Percentiles rank a stretch among this genome's conserved stretches.
phyloP scores from a whole-genome alignment of 2,113 vertebrate genomes.

The Brienomyrus longianalis region DNA sequence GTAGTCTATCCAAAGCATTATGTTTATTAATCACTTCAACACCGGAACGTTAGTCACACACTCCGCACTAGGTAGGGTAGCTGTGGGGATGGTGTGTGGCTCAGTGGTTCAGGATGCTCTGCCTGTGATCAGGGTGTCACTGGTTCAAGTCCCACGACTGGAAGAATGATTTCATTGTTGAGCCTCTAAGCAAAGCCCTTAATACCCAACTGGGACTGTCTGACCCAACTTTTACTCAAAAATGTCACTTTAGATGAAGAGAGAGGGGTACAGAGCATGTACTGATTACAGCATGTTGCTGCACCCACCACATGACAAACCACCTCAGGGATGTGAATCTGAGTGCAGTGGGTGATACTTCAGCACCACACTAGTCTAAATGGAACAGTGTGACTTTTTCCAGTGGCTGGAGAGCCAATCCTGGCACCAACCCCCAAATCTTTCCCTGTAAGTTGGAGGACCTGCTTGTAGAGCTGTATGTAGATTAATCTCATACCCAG shows the following conservation, averaged over 20 bases:
- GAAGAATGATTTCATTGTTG: not conserved
- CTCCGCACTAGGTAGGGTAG: not conserved
- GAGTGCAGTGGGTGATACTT: no score
- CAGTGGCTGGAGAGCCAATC: no score
- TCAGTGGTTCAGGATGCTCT: not conserved
- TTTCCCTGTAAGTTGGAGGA: no score
- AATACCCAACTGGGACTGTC: not conserved
- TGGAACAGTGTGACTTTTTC: no score
- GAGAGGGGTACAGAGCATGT: no score
- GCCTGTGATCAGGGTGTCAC: not conserved
- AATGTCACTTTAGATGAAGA: not conserved
- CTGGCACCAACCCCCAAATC: no score
- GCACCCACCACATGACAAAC: no score
- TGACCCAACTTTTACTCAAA: not conserved
- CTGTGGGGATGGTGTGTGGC: not conserved
- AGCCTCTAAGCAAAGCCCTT: not conserved
- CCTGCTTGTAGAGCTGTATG: no score
- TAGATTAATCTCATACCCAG: no score
- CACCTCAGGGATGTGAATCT: no score
- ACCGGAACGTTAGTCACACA: not conserved
- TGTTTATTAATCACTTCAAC: not conserved
- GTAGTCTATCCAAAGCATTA: not conserved
- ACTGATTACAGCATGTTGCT: no score
- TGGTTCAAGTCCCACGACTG: not conserved
- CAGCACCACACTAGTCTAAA: no score